A percentile compares a stretch with the other conserved stretches of the same genome.
These are phyloP conservation scores for Drosophila algonquin DNA, from an alignment of 2,888 invertebrate genomes.

Conservation along the genomic window DNA sequence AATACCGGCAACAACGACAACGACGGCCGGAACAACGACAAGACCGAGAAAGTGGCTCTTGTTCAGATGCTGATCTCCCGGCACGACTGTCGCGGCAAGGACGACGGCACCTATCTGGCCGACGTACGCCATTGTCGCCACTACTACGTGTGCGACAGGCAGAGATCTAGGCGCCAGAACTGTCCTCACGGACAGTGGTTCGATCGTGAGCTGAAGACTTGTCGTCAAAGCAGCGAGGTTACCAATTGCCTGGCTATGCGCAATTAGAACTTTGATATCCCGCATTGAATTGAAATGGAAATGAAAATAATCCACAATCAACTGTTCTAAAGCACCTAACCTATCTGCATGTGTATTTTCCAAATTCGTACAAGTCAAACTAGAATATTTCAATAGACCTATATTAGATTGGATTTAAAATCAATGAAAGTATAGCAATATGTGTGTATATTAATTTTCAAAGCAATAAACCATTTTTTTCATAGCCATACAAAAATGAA, in stretches of 20 bases:
- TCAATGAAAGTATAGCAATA: conserved; percentile 3
- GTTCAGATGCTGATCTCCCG: conserved; percentile 12
- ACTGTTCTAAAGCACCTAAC: neutral
- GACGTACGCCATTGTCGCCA: conserved; percentile 53
- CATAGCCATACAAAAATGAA: neutral
- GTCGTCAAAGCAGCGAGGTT: conserved; percentile 43
- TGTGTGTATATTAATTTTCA: neutral
- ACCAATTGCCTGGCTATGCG: conserved; percentile 47
- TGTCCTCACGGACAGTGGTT: conserved; percentile 55
- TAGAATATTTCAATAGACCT: conserved; percentile 12
- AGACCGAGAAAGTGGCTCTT: neutral
- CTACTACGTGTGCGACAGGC: conserved; percentile 47
- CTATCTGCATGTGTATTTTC: neutral
- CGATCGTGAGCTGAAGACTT: conserved; percentile 38
- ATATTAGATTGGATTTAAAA: conserved; percentile 25
- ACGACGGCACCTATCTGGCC: conserved; percentile 47
- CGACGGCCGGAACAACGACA: conserved; percentile 3
- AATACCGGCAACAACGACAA: neutral
- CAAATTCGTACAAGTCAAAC: conserved; percentile 6
- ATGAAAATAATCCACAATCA: neutral
- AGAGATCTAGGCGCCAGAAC: conserved; percentile 21
- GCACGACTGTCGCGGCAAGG: conserved; percentile 33
- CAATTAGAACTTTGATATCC: conserved; percentile 33
- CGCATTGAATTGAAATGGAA: neutral
- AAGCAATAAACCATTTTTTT: neutral